Conservation (phyloP, 2,888 invertebrate species). For the Spilarctia lutea region DNA sequence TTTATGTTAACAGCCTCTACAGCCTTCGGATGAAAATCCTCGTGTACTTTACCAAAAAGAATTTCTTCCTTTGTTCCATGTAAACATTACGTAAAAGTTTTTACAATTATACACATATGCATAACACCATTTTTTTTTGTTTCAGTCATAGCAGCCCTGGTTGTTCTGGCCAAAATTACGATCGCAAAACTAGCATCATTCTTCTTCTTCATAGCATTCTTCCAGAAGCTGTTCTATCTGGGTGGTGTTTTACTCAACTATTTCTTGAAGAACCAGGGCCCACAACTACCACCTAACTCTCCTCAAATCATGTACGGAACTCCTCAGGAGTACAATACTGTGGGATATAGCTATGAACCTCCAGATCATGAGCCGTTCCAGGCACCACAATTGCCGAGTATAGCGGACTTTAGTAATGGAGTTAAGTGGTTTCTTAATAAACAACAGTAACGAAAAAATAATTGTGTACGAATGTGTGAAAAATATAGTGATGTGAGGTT, state of each 20-base stretch:
- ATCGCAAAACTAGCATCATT: conserved; percentile 74
- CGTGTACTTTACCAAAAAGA: too few species aligned
- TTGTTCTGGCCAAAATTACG: conserved; percentile 73
- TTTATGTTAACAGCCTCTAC: too few species aligned
- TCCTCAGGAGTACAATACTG: conserved; percentile 76
- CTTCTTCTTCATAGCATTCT: conserved; percentile 74
- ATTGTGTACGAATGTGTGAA: not conserved
- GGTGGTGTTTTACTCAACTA: conserved; percentile 73
- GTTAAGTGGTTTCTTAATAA: conserved; percentile 72
- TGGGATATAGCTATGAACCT: conserved; percentile 79
- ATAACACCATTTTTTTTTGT: conserved; percentile 33
- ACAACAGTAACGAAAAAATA: conserved; percentile 36
- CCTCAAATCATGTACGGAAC: conserved; percentile 65
- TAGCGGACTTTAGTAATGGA: conserved; percentile 66
- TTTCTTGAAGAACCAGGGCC: conserved; percentile 66
- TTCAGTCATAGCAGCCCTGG: conserved; percentile 73
- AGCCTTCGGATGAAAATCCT: too few species aligned
- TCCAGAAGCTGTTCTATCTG: conserved; percentile 77
- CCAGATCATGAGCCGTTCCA: conserved; percentile 66
- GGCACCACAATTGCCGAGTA: conserved; percentile 59
- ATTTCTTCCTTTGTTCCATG: too few species aligned
- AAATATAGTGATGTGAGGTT: not conserved
- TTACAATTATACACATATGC: too few species aligned
- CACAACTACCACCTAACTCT: conserved; percentile 30
- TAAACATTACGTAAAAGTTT: too few species aligned